Evolutionary conservation across 2,797 vertebrate genomes (phyloP).

Genomic region (Hozukius guyotensis): DNA sequence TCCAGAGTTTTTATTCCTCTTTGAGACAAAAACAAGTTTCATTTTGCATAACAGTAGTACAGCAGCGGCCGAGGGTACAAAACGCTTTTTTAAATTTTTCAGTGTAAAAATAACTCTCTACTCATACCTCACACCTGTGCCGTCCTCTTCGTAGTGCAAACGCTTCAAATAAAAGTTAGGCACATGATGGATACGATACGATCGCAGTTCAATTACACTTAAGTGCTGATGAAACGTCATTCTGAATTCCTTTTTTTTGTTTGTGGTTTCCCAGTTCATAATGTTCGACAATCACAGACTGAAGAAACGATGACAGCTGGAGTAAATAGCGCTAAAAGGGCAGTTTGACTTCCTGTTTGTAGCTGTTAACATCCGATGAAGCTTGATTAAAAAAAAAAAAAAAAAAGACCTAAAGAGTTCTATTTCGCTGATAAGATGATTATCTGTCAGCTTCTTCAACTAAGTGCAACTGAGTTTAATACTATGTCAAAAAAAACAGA

Average conservation of each 20-base stretch:
- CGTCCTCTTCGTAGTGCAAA: slow-evolving; percentile 79
- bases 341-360: slow-evolving; percentile 25
- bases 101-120: slow-evolving; percentile 79
- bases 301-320: neutral
- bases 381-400: neutral
- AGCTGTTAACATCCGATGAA: slow-evolving; percentile 9
- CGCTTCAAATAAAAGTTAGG: slow-evolving; percentile 77
- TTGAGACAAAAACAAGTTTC: slow-evolving; percentile 55
- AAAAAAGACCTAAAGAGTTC: neutral
- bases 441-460: slow-evolving; percentile 6
- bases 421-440: neutral
- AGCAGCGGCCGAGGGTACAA: slow-evolving; percentile 74
- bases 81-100: slow-evolving; percentile 55
- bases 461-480: slow-evolving; percentile 64
- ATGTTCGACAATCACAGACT: neutral
- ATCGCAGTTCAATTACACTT: slow-evolving; percentile 70
- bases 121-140: slow-evolving; percentile 61
- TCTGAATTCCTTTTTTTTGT: neutral
- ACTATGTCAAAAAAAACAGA: slow-evolving; percentile 45
- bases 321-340: slow-evolving; percentile 17
- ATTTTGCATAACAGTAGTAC: slow-evolving; percentile 80
- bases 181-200: slow-evolving; percentile 70
- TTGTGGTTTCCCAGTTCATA: neutral
- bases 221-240: slow-evolving; percentile 56
- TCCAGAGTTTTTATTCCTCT: slow-evolving; percentile 72